Evolutionary conservation across 2,113 vertebrate genomes (phyloP), one percentile per base, ranked within the genome.

Genomic region (Neomonachus schauinslandi): DNA sequence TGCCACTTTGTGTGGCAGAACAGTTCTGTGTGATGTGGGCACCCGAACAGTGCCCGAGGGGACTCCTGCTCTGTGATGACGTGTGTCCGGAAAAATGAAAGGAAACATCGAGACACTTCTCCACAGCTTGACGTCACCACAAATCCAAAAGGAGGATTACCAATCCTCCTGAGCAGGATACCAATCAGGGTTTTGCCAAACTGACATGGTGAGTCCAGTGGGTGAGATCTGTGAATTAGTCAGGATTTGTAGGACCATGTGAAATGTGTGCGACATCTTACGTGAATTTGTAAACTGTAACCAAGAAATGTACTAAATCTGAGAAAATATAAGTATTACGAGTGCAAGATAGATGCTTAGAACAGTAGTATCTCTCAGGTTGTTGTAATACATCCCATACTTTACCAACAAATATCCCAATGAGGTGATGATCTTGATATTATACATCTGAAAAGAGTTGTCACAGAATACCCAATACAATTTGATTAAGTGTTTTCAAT

Each of bases 131-230:
- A 33, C 2, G 3, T 24, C 24, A 19, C 36, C 18, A 21, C 39
- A 42, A 26, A 59, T 24, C 12, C 51, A 67, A n/a, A 5, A 24
- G 14, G 1, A 26, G 5, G 16, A 42, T 28, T 63, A 5, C 3
- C n/a, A n/a, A n/a, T n/a, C n/a, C n/a, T n/a, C n/a, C 0, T 6
- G 36, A 51, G 21, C 3, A 46, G n/a, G 18, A 36, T 0, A 26
- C 12, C 28, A 46, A 16, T 5, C 10, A 36, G 4, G 2, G 10
- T 36, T 49, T 39, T 72, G 13, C 49, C 31, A 31, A 14, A 46
- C 12, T 39, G 36, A n/a, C 14, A 1, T 21, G 2, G 10, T 28
- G 33, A 18, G 7, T 11, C 2, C 0, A 8, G 7, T 0, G 1
- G 4, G 1, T 8, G 9, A 84, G 7, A 19, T 0, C 33, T 33